Percentiles rank a stretch among this genome's conserved stretches.
Evolutionary conservation across 2,113 vertebrate species (phyloP).

Genomic region (Pelodiscus sinensis): DNA sequence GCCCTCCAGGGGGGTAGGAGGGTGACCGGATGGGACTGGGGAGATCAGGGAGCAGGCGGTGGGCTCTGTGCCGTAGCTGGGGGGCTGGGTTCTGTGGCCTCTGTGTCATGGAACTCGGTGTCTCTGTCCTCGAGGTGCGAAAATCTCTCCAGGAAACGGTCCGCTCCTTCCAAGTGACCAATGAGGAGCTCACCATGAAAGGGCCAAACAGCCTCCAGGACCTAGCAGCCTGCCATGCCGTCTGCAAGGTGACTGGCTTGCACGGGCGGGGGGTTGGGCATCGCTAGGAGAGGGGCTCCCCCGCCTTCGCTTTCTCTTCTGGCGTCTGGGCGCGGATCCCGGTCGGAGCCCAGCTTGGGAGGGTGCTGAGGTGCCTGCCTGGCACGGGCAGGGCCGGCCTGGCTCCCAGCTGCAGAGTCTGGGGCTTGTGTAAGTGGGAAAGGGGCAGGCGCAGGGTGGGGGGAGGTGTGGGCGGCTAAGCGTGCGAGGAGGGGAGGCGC

Average conservation of each 20-base stretch:
- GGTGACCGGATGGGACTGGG: too few relatives aligned
- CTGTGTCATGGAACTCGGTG: not conserved
- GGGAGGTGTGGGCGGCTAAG: too few relatives aligned
- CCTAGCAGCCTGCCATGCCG: slow-evolving; percentile 75
- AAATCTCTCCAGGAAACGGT: slow-evolving; percentile 90
- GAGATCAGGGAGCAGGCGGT: not conserved
- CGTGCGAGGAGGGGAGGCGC: too few relatives aligned
- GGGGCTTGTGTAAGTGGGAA: not conserved
- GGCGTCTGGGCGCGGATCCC: accelerated
- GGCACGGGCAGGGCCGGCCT: not conserved
- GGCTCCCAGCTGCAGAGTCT: accelerated
- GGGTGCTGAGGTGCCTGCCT: accelerated
- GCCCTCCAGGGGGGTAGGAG: too few relatives aligned
- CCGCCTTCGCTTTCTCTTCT: accelerated
- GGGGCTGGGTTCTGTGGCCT: not conserved
- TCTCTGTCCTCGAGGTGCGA: slow-evolving; percentile 75
- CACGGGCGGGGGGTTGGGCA: too few relatives aligned
- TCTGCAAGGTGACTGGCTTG: slow-evolving; percentile 86
- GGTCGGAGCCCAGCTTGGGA: not conserved
- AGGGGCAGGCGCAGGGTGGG: too few relatives aligned
- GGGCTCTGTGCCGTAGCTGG: too few relatives aligned
- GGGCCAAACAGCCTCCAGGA: slow-evolving; percentile 64
- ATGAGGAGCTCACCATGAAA: slow-evolving; percentile 86
- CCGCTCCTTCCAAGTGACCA: slow-evolving; percentile 90
- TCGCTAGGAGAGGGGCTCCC: too few relatives aligned